Evolutionary conservation across 2,113 vertebrate species (phyloP).

Genomic region (Pipa parva): DNA sequence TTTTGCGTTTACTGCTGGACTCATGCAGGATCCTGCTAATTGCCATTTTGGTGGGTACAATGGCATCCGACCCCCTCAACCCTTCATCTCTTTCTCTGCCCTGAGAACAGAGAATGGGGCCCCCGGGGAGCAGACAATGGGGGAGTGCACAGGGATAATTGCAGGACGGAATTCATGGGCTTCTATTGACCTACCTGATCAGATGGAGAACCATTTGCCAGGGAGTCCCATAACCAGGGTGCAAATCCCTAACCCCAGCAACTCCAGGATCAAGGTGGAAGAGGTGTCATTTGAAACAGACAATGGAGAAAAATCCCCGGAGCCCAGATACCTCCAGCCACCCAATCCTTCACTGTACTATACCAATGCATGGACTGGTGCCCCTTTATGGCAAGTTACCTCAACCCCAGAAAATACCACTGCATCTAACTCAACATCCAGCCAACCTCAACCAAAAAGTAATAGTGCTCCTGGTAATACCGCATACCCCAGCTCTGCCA

Average conservation of each 20-base stretch:
- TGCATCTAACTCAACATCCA: not conserved
- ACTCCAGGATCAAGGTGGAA: conserved; percentile 56
- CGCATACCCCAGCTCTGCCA: conserved; percentile 5
- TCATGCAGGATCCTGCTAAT: conserved; percentile 57
- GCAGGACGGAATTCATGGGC: conserved; percentile 63
- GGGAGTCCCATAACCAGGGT: conserved; percentile 20
- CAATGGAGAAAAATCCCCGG: conserved; percentile 45
- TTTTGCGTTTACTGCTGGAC: conserved; percentile 56
- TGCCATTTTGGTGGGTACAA: conserved; percentile 58
- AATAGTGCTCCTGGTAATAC: not conserved
- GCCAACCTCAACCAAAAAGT: conserved; percentile 38
- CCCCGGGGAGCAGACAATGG: conserved; percentile 40
- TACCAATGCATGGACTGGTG: not conserved
- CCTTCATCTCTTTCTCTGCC: conserved; percentile 60
- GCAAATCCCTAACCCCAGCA: conserved; percentile 50
- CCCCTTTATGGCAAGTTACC: not conserved
- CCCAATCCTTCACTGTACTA: not conserved
- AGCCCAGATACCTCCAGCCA: conserved; percentile 46
- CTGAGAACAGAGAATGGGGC: conserved; percentile 50
- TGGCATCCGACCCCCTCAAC: conserved; percentile 46
- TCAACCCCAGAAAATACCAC: not conserved
- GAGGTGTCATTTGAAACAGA: conserved; percentile 61
- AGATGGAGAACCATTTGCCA: conserved; percentile 46
- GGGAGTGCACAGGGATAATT: conserved; percentile 31
- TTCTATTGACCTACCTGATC: conserved; percentile 58